Conservation (phyloP, 37 sponge, comb jelly and placozoan genomes). For the Oopsacas minuta region DNA sequence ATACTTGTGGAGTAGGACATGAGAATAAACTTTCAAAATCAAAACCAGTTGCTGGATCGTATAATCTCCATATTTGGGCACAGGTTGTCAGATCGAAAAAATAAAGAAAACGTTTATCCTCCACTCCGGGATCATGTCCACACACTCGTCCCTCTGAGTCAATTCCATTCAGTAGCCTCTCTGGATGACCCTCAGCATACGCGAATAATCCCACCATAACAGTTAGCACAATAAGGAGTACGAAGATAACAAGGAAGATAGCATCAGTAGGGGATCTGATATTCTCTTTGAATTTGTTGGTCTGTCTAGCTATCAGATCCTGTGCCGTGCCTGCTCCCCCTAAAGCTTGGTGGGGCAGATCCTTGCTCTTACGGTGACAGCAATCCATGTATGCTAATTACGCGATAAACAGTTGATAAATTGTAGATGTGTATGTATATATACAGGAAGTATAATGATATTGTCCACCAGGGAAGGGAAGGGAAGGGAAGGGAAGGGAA, state of each 20-base stretch:
- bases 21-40: neutral
- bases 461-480: no score
- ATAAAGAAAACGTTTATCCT: neutral
- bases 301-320: neutral
- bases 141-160: conserved; percentile 2
- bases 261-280: neutral
- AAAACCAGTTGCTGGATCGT: neutral
- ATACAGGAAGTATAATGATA: no score
- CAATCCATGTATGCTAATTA: neutral
- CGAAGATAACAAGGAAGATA: neutral
- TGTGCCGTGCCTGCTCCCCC: neutral
- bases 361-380: neutral
- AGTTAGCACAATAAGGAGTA: neutral
- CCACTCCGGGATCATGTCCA: neutral
- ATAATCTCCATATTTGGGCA: neutral
- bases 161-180: neutral
- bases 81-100: conserved; percentile 2
- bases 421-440: no score
- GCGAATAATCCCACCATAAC: neutral
- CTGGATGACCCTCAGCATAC: neutral
- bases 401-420: no score
- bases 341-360: neutral
- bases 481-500: no score
- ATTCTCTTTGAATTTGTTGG: conserved; percentile 9
- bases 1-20: neutral